These are phyloP conservation scores for Porites cylindrica DNA, from an alignment of 92 coral and sea anemone species.

Conservation along the genomic window DNA sequence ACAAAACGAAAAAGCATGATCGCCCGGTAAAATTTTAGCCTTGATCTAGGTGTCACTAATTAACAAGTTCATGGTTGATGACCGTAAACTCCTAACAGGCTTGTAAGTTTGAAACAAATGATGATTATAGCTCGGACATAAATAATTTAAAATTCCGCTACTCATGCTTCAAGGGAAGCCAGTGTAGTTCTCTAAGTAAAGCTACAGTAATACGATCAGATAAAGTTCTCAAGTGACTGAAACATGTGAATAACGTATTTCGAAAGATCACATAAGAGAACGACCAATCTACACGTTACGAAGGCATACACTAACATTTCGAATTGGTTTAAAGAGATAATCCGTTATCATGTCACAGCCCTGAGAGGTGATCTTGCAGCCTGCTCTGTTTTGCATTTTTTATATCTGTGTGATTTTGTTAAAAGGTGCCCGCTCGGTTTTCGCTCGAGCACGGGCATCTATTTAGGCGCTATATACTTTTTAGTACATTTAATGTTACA, in stretches of 20 bases:
- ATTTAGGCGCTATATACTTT: too few relatives aligned
- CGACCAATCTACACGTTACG: background rate
- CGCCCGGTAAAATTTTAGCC: background rate
- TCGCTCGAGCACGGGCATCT: too few relatives aligned
- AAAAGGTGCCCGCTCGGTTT: too few relatives aligned
- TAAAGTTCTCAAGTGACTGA: background rate
- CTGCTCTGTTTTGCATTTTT: too few relatives aligned
- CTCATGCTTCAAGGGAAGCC: background rate
- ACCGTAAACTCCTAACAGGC: slow-evolving; percentile 10
- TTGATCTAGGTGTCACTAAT: too few relatives aligned
- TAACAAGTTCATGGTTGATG: background rate
- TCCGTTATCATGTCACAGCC: too few relatives aligned
- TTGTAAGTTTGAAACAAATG: background rate
- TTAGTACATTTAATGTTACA: too few relatives aligned
- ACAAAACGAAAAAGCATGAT: too few relatives aligned
- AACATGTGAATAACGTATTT: background rate
- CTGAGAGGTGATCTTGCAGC: too few relatives aligned
- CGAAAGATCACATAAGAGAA: background rate
- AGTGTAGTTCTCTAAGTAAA: background rate
- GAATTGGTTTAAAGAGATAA: background rate
- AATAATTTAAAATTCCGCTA: background rate
- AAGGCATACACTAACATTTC: background rate
- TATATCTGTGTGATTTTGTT: too few relatives aligned
- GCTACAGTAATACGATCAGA: background rate
- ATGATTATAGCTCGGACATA: background rate